Base-by-base conservation (phyloP, 2,113 vertebrate species). In the Carlito syrichta region DNA sequence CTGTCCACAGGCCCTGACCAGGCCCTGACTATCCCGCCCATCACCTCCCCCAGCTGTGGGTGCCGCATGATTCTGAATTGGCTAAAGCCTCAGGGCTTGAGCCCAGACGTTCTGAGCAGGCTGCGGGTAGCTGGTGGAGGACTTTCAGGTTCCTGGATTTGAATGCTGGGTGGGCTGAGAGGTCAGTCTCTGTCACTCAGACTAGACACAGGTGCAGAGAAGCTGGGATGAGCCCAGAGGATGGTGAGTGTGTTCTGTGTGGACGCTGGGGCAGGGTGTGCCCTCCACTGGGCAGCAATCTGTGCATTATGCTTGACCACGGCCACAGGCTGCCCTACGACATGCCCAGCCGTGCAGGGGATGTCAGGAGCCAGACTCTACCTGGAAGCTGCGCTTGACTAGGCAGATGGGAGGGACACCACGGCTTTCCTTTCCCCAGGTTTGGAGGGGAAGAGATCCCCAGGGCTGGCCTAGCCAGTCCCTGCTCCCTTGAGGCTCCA, bases 381-480 rank as follows among this genome's bases (percentile, higher is more conserved):
- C 54, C 62, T 43, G 20, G 83, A 35, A 91, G 17, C 66, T 40
- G 68, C 11, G 66, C 43, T 66, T 58, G 35, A 38, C 85, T 0
- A 27, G n/a, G 50, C 43, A 22, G 16, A n/a, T n/a, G 45, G 14
- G 79, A 0, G 20, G 32, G 35, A 58, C 12, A 77, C 62, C 56
- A 45, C 11, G 69, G 54, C 25, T 87, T 66, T 88, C 66, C 93
- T 91, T 54, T 20, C 40, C 38, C 8, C 43, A 78, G n/a, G 85
- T 95, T 93, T 82, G 6, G 79, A 77, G 63, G 16, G 14, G 3
- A 23, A 38, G 19, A 91, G 77, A 63, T 84, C 77, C 84, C 97
- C 10, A 78, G 91, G 86, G 52, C 77, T 73, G 60, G 43, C 32
- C 16, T 30, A 93, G 94, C 95, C 93, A 89, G 76, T 96, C 93